Base-by-base conservation (phyloP, 2,888 invertebrate species). In the Calameuta filiformis region DNA sequence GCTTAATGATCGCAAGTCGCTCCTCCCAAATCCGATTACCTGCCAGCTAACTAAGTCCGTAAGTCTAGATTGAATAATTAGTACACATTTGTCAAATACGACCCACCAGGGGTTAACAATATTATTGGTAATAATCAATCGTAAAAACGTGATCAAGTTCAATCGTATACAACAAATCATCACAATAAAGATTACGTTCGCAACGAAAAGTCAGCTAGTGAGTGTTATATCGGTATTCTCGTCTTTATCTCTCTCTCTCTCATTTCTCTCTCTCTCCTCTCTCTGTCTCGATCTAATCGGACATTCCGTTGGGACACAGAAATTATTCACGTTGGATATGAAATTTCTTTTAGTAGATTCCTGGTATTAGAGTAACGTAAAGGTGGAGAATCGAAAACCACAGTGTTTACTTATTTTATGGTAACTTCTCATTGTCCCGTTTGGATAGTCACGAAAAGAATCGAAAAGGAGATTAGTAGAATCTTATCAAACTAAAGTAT, bases 101-200 rank as follows among this genome's bases (percentile, higher is more conserved):
- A 81, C 86, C 86, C 86, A 74, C 87, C 86, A 84, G 85, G 85
- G 85, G 85, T 81, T 76, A 73, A 77, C 33, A 11, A 35, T 77
- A 56, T 75, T 40, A 69, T 75, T 37, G 73, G 40, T 35, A 40
- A 73, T 79, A 73, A 73, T 78, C 75, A 80, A 79, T 79, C 76
- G 76, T 79, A 78, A 79, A 80, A 80, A 82, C 76, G 76, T 76
- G 77, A 75, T 69, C 69, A 68, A 74, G 68, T 73, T 75, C 81
- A 79, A 75, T 76, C 73, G 71, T 68, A 75, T 80, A 80, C 75
- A 81, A 80, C 76, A 80, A 80, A 33, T 71, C 71, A 71, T 71
- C 74, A 73, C 37, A 35, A 71, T 35, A 35, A 73, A 35, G 31
- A 34, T 73, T 12, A 33, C 35, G 68, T 15, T 77, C 69, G 73